Evolutionary conservation across 2,888 invertebrate genomes (phyloP).

Genomic region (Hirtodrosophila confusa): DNA sequence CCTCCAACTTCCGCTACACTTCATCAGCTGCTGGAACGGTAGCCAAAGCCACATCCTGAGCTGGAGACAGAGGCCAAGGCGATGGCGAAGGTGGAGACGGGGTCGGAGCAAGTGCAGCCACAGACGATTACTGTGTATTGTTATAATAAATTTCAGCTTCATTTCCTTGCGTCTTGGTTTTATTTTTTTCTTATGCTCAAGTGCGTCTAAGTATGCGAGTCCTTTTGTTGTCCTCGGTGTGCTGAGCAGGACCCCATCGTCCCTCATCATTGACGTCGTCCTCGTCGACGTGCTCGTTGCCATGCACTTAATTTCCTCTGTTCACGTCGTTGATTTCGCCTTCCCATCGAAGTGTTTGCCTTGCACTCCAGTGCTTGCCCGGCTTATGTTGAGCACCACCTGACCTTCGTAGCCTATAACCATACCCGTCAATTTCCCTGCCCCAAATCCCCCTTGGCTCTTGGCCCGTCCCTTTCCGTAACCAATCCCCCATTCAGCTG

Average conservation of each 20-base stretch:
- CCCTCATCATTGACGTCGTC: conserved; percentile 11
- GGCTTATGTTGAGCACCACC: conserved; percentile 34
- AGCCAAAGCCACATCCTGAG: conserved; percentile 3
- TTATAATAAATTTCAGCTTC: conserved; percentile 75
- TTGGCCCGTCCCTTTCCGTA: too few relatives aligned
- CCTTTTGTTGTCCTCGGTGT: conserved; percentile 53
- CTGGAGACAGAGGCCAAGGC: not conserved
- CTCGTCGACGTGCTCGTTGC: conserved; percentile 31
- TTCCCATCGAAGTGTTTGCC: conserved; percentile 64
- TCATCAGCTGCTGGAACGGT: conserved; percentile 24
- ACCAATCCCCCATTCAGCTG: too few relatives aligned
- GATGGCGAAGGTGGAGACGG: not conserved
- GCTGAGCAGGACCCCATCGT: conserved; percentile 9
- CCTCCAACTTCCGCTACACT: conserved; percentile 42
- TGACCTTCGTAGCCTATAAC: conserved; percentile 42
- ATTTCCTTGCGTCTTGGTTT: conserved; percentile 54
- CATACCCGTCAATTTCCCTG: not conserved
- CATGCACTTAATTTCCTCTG: conserved; percentile 71
- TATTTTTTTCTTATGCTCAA: conserved; percentile 56
- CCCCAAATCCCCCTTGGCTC: conserved; percentile 4
- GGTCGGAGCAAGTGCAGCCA: conserved; percentile 27
- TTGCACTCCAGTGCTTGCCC: conserved; percentile 56
- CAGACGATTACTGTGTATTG: conserved; percentile 58
- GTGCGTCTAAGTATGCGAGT: conserved; percentile 63
- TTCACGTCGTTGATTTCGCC: conserved; percentile 63